phyloP scores from a whole-genome alignment of 2,888 invertebrate genomes.

The Crossocerus cetratus region DNA sequence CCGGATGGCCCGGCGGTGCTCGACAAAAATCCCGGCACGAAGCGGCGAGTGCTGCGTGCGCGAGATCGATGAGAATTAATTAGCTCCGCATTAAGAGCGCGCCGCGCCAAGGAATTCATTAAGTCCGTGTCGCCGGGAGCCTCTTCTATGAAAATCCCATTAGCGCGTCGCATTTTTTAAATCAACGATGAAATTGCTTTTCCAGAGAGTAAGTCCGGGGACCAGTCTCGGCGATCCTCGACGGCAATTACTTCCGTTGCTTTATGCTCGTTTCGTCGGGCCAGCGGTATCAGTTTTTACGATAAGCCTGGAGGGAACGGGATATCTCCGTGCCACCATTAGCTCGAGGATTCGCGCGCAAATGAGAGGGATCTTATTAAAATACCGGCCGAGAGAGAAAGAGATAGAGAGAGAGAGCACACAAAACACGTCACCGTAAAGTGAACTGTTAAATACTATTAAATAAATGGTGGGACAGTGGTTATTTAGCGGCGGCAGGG shows the following conservation, averaged over 20 bases:
- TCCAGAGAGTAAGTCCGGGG: not conserved
- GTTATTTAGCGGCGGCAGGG: too few species aligned
- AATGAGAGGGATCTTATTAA: not conserved
- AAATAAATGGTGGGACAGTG: too few species aligned
- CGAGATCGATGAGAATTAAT: constrained; percentile 1
- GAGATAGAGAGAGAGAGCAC: not conserved
- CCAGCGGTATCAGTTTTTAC: constrained; percentile 19
- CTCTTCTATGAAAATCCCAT: constrained; percentile 1
- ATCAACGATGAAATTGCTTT: constrained; percentile 4
- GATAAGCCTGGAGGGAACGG: constrained; percentile 1
- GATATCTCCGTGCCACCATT: not conserved
- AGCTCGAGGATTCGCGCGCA: constrained; percentile 5
- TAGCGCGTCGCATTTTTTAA: constrained; percentile 1
- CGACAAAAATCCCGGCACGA: too few species aligned
- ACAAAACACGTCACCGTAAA: not conserved
- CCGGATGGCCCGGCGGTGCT: too few species aligned
- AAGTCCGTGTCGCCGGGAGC: not conserved
- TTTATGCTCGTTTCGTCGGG: constrained; percentile 15
- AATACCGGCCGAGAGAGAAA: too few species aligned
- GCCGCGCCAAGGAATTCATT: not conserved
- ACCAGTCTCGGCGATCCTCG: constrained; percentile 19
- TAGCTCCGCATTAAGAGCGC: not conserved
- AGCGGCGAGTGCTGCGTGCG: too few species aligned
- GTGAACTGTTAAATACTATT: too few species aligned
- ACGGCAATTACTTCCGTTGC: constrained; percentile 23